Conservation (phyloP, 2,888 invertebrate species). For the Epistrophe grossulariae region DNA sequence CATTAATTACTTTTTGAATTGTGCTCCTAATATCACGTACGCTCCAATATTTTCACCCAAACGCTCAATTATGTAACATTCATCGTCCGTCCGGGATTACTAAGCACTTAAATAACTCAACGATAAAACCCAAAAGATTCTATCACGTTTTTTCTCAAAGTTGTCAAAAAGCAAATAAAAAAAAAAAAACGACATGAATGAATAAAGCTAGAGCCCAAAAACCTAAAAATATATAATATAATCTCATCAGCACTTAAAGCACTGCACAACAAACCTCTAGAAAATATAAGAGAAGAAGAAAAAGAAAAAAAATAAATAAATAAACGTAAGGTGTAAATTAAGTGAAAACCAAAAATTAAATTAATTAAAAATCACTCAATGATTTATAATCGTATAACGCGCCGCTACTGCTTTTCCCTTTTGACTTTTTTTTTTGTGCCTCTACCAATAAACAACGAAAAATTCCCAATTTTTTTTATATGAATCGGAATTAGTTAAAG, state of each 20-base stretch:
- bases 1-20: constrained; percentile 30
- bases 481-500: constrained; percentile 43
- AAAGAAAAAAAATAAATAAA: neutral
- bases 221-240: constrained; percentile 1
- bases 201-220: constrained; percentile 15
- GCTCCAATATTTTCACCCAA: constrained; percentile 38
- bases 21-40: constrained; percentile 10
- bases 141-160: constrained; percentile 30
- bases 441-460: constrained; percentile 39
- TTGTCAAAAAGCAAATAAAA: constrained; percentile 30
- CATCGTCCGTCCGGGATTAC: constrained; percentile 13
- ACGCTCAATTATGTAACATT: constrained; percentile 39
- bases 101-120: constrained; percentile 27
- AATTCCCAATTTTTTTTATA: constrained; percentile 35
- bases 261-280: neutral
- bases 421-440: no score
- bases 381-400: constrained; percentile 32
- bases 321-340: constrained; percentile 51
- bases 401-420: neutral
- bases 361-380: constrained; percentile 68
- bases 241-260: constrained; percentile 1
- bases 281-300: neutral
- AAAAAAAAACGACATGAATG: neutral
- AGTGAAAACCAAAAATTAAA: constrained; percentile 57
- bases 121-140: constrained; percentile 34